Conservation (phyloP, 2,113 vertebrate genomes). For the Hemibagrus wyckioides region DNA sequence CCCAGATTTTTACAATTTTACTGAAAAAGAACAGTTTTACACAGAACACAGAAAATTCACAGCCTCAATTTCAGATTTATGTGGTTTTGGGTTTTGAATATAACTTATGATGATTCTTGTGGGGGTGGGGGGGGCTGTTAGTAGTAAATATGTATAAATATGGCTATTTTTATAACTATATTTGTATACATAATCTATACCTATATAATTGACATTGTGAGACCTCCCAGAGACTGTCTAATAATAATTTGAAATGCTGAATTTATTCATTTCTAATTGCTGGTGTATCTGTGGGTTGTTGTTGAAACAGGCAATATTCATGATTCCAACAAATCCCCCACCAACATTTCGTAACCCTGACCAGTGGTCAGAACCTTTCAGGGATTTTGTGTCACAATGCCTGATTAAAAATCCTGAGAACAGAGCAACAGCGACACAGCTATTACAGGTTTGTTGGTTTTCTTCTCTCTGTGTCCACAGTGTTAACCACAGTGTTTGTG, state of each 20-base stretch:
- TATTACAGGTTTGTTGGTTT: constrained; percentile 84
- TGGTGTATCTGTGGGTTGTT: constrained; percentile 6
- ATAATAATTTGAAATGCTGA: neutral
- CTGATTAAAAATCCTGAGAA: constrained; percentile 97
- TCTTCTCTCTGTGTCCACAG: neutral
- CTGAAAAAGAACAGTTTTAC: neutral
- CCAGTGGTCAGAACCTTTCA: constrained; percentile 96
- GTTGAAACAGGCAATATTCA: constrained; percentile 89
- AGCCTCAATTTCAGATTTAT: neutral
- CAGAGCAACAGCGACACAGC: constrained; percentile 95
- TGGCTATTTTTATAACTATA: neutral
- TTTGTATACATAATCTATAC: too few relatives aligned
- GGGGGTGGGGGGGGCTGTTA: too few relatives aligned
- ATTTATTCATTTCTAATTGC: neutral
- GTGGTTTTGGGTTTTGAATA: neutral
- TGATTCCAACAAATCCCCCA: constrained; percentile 98
- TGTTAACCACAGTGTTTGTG: neutral
- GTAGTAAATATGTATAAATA: neutral
- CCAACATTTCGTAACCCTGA: constrained; percentile 97
- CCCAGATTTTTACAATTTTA: neutral
- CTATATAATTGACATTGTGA: neutral
- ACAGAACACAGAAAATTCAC: neutral
- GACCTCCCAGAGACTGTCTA: neutral
- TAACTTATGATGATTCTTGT: neutral
- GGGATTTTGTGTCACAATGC: constrained; percentile 98